Percentiles rank a stretch among this genome's conserved stretches.
Evolutionary conservation across 2,113 vertebrate genomes (phyloP).

Genomic region (Eptesicus fuscus): DNA sequence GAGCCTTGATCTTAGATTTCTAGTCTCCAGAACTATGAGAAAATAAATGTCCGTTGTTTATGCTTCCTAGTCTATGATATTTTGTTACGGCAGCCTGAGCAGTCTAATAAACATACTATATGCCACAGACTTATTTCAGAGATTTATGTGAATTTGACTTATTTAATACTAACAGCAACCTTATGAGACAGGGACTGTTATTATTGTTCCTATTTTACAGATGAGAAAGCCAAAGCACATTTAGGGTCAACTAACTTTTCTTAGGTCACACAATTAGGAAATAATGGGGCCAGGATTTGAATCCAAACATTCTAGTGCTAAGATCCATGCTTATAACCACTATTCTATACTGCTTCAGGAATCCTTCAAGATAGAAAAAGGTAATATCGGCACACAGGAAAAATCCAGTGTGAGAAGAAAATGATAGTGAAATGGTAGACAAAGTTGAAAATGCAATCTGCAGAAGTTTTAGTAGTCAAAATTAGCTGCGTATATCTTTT

Average conservation of each 20-base stretch:
- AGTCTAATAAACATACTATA: no score
- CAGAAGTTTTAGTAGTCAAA: background rate
- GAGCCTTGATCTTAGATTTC: background rate
- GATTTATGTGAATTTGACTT: no score
- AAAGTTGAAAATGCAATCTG: background rate
- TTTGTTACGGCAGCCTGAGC: no score
- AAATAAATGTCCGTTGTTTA: no score
- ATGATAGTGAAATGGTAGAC: constrained; percentile 8
- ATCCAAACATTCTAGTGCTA: background rate
- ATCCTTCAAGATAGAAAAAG: background rate
- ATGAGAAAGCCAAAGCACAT: background rate
- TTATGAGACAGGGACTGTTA: background rate
- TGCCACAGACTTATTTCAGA: no score
- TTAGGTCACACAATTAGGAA: background rate
- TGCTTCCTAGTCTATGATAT: no score
- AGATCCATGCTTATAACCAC: background rate
- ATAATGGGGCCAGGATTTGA: background rate
- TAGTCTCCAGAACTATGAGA: no score
- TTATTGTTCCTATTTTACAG: background rate
- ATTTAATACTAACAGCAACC: no score
- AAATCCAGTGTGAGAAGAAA: background rate
- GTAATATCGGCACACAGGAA: background rate
- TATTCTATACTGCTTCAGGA: background rate
- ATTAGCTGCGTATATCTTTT: background rate
- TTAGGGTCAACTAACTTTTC: background rate